Evolutionary conservation across 2,888 invertebrate genomes (phyloP), one percentile per base, ranked within the genome.

Genomic region (Drosophila hawaiiensis): DNA sequence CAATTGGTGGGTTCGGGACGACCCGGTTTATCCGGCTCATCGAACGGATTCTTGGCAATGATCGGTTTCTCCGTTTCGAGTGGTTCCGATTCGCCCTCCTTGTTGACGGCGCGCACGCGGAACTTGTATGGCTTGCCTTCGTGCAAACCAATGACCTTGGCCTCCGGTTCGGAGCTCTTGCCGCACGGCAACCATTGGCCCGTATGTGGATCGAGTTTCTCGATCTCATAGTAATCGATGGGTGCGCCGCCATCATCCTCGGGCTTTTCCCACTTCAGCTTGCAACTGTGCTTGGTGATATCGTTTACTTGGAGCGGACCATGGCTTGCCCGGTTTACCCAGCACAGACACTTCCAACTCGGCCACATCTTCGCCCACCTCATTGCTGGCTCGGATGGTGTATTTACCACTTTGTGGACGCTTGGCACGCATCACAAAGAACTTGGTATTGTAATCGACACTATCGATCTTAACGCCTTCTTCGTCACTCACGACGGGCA

Each of bases 101-200:
- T 98, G 94, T 99, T 99, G 62, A 99, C 98, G 28, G 99, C 99
- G 91, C 97, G 97, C 0, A 99, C 99, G 56, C 99, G 95, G 95
- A 99, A 99, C 94, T 99, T 98, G 94, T 99, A 99, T 0, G 98
- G 97, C 93, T 99, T 99, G 88, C 98, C 98, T 92, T 98, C 98
- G 84, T 97, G 97, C 54, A 99, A 94, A 0, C 98, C 98, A 10
- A 95, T 95, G 6, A 97, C 94, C 82, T 97, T 97, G 1, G 97
- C 97, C 94, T 97, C 97, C 33, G 97, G 97, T 89, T 97, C 97
- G 67, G 96, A 96, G 50, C 97, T 96, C 72, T 97, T 97, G 28
- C 97, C 98, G 91, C 97, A 98, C 12, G 98, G 97, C 62, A 98
- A 95, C 99, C 99, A 99, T 94, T 97, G 96, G 74, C 98, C 98